Base-by-base conservation (phyloP, 2,888 invertebrate genomes). In the Lucinisca nassula region DNA sequence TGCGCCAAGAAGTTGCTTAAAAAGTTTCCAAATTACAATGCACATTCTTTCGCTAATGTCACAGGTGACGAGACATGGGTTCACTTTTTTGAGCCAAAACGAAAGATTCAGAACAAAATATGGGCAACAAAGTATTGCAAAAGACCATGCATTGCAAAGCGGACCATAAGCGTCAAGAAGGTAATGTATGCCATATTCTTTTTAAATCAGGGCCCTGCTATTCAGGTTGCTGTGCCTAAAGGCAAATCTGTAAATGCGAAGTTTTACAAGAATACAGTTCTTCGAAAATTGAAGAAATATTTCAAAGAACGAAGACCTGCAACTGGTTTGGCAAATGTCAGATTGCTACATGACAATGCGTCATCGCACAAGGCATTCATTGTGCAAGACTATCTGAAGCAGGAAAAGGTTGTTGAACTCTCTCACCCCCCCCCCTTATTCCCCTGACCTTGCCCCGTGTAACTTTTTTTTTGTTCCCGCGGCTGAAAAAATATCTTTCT, bases 351-450 rank as follows among this genome's bases (percentile, higher is more conserved):
- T 30, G 51, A 75, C 51, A 75, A 75, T 27, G 27, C 51, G 3
- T 27, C 75, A 30, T 51, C 14, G 49, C 75, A 75, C 49, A 75
- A 75, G 49, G 45, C 51, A 3, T 21, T 27, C 30, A 32, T 12
- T 27, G 75, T 75, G 27, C 27, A 2, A 21, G 14, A 30, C 49
- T 75, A 30, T 32, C 49, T 27, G n/a, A 8, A 4, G n/a, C n/a
- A 30, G 45, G 49, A 24, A n/a, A 75, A 58, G 6, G 58, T 78
- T 21, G 32, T 75, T 45, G 75, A 51, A 75, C 45, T 45, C 49
- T 75, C 51, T 75, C 14, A 21, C 27, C 17, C 75, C 45, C 32
- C 75, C 75, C 30, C 0, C 70, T 17, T 70, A 70, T 32, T 70
- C 70, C 30, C 70, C 30, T 4, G 30, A 70, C 32, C 17, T 70